Base-by-base conservation (phyloP, 1,140 invertebrate species). In the Musca domestica region DNA sequence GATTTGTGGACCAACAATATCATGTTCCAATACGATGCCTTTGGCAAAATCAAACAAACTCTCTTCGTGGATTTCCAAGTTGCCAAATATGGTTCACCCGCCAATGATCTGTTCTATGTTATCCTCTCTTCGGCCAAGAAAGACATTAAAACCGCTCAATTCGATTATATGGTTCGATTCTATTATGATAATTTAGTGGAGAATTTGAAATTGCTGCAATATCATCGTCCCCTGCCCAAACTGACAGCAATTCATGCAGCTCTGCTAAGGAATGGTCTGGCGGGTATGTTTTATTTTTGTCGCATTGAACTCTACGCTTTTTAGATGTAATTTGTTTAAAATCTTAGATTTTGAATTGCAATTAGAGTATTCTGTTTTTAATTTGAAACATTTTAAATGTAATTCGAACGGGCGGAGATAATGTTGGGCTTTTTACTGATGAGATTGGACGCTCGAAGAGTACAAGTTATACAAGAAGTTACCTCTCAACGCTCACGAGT, bases 1-100 rank as follows among this genome's bases (percentile, higher is more conserved):
- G 89, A 90, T 72, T 84, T 83, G 12, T 90, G 88, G 88, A 77
- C 85, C 1, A 89, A 88, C 70, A 91, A 91, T 67, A 87, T 90
- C 74, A 76, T 91, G 71, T 90, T 90, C 66, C 78, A 76, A 61
- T 82, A 84, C 63, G 75, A 76, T 67, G 74, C 75, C 2, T 74
- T 78, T 22, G 82, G 80, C 4, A 82, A 84, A 71, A 77, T 80
- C n/a, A 80, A 73, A 66, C 71, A 80, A 19, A 75, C 75, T 0
- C 65, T 74, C 0, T 78, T 80, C 47, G 71, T 80, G 0, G 78
- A 80, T 68, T 80, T 77, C 65, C 78, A 80, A 77, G 75, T 80
- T 14, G 70, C 74, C 64, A 80, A 78, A 71, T 80, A 80, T 67
- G 78, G 78, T 14, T 76, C 74, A 15, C 78, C 78, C 19, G 78